Evolutionary conservation across 2,797 vertebrate genomes (phyloP).

Genomic region (Phyllotis vaccarum): DNA sequence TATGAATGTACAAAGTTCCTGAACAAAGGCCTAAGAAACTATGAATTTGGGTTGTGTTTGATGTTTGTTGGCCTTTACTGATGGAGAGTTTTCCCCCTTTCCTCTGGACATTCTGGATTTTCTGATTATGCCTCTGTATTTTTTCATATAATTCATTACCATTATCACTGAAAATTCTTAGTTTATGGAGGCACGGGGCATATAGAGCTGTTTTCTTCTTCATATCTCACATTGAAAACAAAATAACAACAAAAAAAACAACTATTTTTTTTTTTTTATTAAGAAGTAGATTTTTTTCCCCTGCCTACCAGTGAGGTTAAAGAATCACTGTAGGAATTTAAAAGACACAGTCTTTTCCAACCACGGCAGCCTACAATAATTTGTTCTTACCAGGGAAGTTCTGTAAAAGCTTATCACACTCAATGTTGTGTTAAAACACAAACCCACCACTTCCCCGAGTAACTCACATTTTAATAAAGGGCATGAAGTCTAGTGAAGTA

Average conservation of each 20-base stretch:
- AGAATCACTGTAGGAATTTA: neutral
- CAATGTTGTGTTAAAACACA: neutral
- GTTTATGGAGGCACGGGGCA: neutral
- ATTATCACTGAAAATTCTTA: neutral
- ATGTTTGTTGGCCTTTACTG: neutral
- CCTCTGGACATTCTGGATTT: neutral
- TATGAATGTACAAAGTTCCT: neutral
- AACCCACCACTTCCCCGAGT: neutral
- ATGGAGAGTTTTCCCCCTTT: neutral
- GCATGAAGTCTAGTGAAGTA: neutral
- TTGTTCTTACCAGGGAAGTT: neutral
- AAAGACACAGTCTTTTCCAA: neutral
- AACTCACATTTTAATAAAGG: neutral
- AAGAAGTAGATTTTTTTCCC: neutral
- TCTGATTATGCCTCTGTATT: neutral
- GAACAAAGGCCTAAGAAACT: neutral
- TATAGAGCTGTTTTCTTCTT: neutral
- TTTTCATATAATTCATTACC: neutral
- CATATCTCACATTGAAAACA: neutral
- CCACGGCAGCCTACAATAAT: neutral
- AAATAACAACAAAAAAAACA: neutral
- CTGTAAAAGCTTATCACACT: neutral
- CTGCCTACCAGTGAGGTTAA: neutral
- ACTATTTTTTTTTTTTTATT: neutral
- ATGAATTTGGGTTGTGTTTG: neutral